Evolutionary conservation across 2,113 vertebrate species (phyloP).

Genomic region (Rhinopomastus cyanomelas): DNA sequence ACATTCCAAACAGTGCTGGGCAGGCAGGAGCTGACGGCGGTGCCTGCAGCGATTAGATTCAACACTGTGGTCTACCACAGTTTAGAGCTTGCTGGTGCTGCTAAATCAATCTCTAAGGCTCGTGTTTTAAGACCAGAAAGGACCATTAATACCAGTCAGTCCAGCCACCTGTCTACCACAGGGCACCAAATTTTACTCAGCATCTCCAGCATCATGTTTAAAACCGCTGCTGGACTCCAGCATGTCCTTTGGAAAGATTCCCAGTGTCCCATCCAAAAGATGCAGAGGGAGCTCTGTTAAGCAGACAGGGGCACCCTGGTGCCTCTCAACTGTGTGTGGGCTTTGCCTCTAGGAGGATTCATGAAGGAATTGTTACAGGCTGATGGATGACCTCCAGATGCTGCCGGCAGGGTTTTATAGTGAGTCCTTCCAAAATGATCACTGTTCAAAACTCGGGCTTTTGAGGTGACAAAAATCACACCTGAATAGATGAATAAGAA

Average conservation of each 20-base stretch:
- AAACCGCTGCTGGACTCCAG: not conserved
- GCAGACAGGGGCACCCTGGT: not conserved
- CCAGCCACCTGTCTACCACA: slow-evolving; percentile 1
- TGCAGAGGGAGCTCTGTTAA: not conserved
- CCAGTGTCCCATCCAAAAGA: not conserved
- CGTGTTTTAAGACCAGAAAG: slow-evolving; percentile 29
- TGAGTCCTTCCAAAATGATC: not conserved
- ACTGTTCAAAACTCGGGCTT: not conserved
- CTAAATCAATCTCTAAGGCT: slow-evolving; percentile 7
- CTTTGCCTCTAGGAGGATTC: not conserved
- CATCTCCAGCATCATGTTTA: not conserved
- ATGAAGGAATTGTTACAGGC: not conserved
- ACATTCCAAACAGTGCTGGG: slow-evolving; percentile 15
- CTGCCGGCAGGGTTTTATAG: not conserved
- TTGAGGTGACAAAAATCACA: not conserved
- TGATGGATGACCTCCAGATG: not conserved
- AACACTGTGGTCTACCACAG: not conserved
- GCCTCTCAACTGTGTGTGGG: not conserved
- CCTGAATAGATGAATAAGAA: not conserved
- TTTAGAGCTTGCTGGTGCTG: slow-evolving; percentile 4
- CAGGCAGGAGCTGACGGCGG: not conserved
- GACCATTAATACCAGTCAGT: not conserved
- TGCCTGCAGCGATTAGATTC: slow-evolving; percentile 16
- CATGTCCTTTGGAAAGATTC: not conserved
- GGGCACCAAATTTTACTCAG: not conserved